Conservation (phyloP, 2,113 vertebrate species). For the Nothoprocta perdicaria region DNA sequence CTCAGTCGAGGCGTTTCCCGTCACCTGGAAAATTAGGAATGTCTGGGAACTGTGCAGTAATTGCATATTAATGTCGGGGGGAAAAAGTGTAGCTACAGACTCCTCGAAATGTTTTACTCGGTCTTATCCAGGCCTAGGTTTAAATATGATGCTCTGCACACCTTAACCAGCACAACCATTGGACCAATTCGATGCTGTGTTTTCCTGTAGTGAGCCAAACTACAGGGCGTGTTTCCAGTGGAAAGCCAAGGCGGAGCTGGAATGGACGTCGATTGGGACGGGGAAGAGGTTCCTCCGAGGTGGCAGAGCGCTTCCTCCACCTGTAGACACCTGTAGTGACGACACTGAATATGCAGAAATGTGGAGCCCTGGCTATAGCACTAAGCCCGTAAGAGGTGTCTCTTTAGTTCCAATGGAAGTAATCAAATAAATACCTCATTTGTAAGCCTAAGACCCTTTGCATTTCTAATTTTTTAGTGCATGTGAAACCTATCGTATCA, state of each 20-base stretch:
- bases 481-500: neutral
- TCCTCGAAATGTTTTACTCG: neutral
- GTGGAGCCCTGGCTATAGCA: neutral
- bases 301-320: neutral
- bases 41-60: neutral
- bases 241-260: accelerated
- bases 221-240: accelerated
- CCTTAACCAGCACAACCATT: accelerated
- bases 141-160: neutral
- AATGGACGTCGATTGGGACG: neutral
- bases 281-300: neutral
- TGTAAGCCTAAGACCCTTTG: neutral
- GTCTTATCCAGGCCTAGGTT: neutral
- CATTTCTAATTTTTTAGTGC: neutral
- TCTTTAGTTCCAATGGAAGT: neutral
- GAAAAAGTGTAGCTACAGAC: neutral
- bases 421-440: neutral
- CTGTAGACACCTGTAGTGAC: neutral
- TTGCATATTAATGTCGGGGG: neutral
- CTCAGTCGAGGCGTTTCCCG: neutral
- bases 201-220: neutral
- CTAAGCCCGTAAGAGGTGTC: neutral
- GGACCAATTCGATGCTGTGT: neutral
- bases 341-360: neutral
- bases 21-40: neutral